Conservation (phyloP, 2,113 vertebrate species). For the Rhagologus leucostigma region DNA sequence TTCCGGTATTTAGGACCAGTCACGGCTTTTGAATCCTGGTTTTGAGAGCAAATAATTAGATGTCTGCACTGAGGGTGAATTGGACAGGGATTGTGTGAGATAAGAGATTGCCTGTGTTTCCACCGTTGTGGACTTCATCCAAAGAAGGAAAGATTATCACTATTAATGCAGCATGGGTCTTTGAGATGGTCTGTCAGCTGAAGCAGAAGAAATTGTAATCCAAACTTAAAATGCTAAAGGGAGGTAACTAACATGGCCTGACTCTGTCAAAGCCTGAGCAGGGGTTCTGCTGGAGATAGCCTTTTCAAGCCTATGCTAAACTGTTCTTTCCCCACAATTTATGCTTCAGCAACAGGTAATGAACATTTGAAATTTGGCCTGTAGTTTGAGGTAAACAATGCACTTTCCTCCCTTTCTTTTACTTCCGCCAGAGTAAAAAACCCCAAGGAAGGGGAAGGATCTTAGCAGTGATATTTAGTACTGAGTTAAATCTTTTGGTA, state of each 20-base stretch:
- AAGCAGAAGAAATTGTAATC: background rate
- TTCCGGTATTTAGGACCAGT: background rate
- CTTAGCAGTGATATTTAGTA: background rate
- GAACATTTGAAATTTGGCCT: background rate
- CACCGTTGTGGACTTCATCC: background rate
- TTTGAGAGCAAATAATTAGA: background rate
- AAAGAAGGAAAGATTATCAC: conserved; percentile 24
- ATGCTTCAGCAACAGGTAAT: background rate
- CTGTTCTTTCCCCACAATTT: background rate
- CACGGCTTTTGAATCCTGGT: background rate
- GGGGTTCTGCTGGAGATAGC: background rate
- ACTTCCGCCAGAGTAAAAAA: background rate
- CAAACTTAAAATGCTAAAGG: background rate
- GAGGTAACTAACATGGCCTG: background rate
- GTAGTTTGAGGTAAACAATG: background rate
- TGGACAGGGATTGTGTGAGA: background rate
- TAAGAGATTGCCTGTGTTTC: background rate
- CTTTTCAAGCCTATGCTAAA: background rate
- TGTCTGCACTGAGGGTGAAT: background rate
- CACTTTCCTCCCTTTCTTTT: background rate
- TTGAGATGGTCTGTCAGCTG: background rate
- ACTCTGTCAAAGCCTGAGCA: background rate
- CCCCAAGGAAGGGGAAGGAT: background rate
- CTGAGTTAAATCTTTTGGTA: background rate
- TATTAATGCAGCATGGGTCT: background rate